A percentile compares a stretch with the other conserved stretches of the same genome.
Evolutionary conservation across 2,113 vertebrate genomes (phyloP).

Genomic region (Chionodraco myersi): DNA sequence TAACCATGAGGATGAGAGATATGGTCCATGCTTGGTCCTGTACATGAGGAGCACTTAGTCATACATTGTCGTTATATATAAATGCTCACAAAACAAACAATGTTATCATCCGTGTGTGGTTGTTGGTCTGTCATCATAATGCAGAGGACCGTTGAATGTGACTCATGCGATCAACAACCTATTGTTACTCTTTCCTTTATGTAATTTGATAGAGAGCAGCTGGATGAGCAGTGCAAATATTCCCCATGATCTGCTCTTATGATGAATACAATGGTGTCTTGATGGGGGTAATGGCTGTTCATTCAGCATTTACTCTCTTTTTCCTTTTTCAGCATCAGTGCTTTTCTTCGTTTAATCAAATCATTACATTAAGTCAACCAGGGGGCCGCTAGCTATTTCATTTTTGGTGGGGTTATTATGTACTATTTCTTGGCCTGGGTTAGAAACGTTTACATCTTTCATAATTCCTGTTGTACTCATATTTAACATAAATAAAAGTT

Average conservation of each 20-base stretch:
- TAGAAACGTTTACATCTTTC: neutral
- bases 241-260: slow-evolving; percentile 12
- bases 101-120: slow-evolving; percentile 40
- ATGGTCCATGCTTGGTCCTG: neutral
- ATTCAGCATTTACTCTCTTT: neutral
- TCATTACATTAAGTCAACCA: slow-evolving; percentile 3
- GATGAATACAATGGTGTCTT: slow-evolving; percentile 5
- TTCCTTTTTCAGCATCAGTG: neutral
- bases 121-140: slow-evolving; percentile 55
- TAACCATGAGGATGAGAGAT: slow-evolving; percentile 13
- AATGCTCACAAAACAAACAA: slow-evolving; percentile 38
- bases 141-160: slow-evolving; percentile 29
- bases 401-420: neutral
- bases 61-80: slow-evolving; percentile 40
- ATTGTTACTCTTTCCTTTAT: slow-evolving; percentile 53
- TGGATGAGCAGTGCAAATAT: slow-evolving; percentile 40
- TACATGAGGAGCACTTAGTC: slow-evolving; percentile 16
- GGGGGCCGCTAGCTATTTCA: neutral
- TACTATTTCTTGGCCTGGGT: neutral
- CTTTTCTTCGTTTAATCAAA: slow-evolving; percentile 7
- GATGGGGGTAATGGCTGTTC: slow-evolving; percentile 5
- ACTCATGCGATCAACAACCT: slow-evolving; percentile 61
- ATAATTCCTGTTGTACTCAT: neutral
- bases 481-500: neutral
- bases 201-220: slow-evolving; percentile 67